Base-by-base conservation (phyloP, 2,113 vertebrate species). In the Panthera tigris region DNA sequence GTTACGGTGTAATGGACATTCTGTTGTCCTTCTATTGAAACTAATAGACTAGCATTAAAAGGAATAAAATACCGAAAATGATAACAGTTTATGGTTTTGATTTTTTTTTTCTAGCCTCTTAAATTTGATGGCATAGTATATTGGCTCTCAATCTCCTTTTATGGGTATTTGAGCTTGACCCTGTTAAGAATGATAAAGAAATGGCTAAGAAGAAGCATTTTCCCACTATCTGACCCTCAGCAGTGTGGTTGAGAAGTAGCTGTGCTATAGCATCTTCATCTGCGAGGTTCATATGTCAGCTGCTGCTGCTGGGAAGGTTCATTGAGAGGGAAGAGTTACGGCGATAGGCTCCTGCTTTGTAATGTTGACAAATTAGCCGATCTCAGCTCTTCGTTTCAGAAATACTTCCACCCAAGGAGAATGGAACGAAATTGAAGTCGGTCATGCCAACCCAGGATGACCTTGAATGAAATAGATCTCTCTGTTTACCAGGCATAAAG, bases 201-300 rank as follows among this genome's bases (percentile, higher is more conserved):
- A 95, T 92, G 50, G 9, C 81, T 55, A 76, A 76, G 31, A 96
- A 97, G 97, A 94, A 97, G 95, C 83, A 45, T 57, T 98, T 97
- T 95, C 57, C 39, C 31, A 78, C 74, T 97, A 4, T 94, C 86
- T 95, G 41, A 50, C 55, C 88, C 91, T 98, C 97, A 74, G n/a
- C 80, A 79, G 91, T 73, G 66, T 78, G 84, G 93, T 92, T 57
- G 95, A 97, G 97, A 97, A 97, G 97, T 66, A 98, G 90, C 90
- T 97, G 39, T 13, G 33, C 19, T 48, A 2, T 31, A 93, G 95
- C 84, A 94, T 92, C 97, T 97, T 97, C 97, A 96, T 97, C 96
- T 97, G 85, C 3, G 23, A 92, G 84, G 96, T 96, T 98, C 98
- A 89, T 85, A 81, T 95, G 93, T 97, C 98, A 98, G 96, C 94